Evolutionary conservation across 2,888 invertebrate genomes (phyloP), one percentile per base, ranked within the genome.

Genomic region (Habroteleia sp.): DNA sequence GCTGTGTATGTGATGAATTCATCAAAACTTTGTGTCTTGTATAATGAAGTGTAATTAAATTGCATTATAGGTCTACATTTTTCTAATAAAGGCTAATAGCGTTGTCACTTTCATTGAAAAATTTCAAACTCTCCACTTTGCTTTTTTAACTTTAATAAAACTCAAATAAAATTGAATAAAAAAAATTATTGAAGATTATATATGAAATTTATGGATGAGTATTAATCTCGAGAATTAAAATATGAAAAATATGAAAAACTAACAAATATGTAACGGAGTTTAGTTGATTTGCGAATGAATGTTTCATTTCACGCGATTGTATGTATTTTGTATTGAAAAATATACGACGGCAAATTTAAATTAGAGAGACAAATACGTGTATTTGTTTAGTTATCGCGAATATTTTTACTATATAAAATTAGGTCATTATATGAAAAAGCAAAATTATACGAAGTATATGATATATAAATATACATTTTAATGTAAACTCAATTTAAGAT

Each of bases 21-120:
- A 66, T 66, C 33, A 66, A 66, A 66, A 66, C 52, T 52, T 65
- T 52, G 52, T 52, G 63, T 65, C 44, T 63, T 60, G 46, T 27
- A 46, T 60, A 63, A 63, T 62, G 14, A 63, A 41, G 20, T 37
- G 27, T 65, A 52, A 52, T 65, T 42, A 25, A 48, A 62, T 48
- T 62, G 29, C 48, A 39, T 62, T 33, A 58, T 39, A 39, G 39
- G 27, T 39, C 13, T 27, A 62, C 14, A 16, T 62, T 39, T 62
- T 48, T 62, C 31, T 35, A 25, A 37, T 11, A 14, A 23, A 44
- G 17, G 29, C 27, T 41, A 54, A 44, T 27, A 35, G 20, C 13
- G 7, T 35, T 3, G 20, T 20, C 6, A n/a, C 46, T 60, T 27
- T 27, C 27, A 46, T 46, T 16, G 27, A 46, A 46, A 46, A 14